These are phyloP conservation scores for Lamprologus ornatipinnis DNA, from an alignment of 2,113 vertebrate genomes.

Conservation along the genomic window DNA sequence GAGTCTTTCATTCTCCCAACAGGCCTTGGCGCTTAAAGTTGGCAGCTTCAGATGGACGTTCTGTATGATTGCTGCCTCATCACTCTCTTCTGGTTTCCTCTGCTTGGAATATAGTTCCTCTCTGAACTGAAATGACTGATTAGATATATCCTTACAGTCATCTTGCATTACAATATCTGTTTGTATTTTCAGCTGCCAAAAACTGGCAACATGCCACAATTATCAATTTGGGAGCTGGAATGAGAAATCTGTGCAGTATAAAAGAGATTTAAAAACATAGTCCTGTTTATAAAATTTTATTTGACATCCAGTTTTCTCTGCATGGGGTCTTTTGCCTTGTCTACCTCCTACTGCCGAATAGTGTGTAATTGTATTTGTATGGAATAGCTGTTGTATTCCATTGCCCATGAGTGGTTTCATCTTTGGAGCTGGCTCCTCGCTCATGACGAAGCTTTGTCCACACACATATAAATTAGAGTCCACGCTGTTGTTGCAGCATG, in stretches of 20 bases:
- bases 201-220: not conserved
- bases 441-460: not conserved
- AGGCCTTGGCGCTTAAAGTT: conserved; percentile 37
- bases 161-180: not conserved
- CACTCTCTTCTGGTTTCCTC: not conserved
- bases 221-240: conserved; percentile 17
- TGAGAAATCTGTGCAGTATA: conserved; percentile 2
- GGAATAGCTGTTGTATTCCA: conserved; percentile 7
- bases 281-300: conserved; percentile 25
- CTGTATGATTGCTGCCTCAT: conserved; percentile 22
- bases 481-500: not conserved
- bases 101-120: not conserved
- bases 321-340: not conserved
- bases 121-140: conserved; percentile 9
- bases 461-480: not conserved
- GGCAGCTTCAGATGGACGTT: conserved; percentile 35
- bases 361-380: conserved; percentile 25
- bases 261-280: conserved; percentile 5
- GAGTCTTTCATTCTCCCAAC: conserved; percentile 40
- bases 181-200: not conserved
- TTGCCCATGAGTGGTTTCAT: conserved; percentile 9
- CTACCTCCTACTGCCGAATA: not conserved
- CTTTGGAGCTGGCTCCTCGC: not conserved
- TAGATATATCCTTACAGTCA: not conserved
- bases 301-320: conserved; percentile 13